These are phyloP conservation scores for Esox masquinongy DNA, from an alignment of 2,797 vertebrate species.

Conservation along the genomic window DNA sequence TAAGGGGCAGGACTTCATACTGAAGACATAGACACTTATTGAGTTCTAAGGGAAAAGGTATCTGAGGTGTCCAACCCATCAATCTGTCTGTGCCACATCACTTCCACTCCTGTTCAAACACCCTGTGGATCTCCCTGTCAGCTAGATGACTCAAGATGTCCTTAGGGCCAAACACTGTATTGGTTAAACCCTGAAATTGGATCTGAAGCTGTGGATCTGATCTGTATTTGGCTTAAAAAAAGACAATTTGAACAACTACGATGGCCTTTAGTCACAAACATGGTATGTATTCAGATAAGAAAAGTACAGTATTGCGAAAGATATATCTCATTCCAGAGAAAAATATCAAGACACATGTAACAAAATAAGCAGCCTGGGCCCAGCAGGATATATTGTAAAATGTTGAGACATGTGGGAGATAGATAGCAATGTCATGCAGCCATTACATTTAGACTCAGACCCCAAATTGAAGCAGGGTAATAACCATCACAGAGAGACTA, in stretches of 20 bases:
- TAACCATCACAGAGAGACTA: neutral
- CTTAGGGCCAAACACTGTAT: constrained; percentile 16
- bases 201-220: neutral
- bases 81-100: constrained; percentile 29
- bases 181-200: constrained; percentile 6
- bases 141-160: constrained; percentile 2
- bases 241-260: neutral
- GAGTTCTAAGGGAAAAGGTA: constrained; percentile 36
- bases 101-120: constrained; percentile 39
- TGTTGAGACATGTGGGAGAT: constrained; percentile 4
- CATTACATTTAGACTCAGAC: constrained; percentile 8
- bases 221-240: neutral
- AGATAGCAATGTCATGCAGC: neutral
- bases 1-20: constrained; percentile 5
- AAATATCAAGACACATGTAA: neutral
- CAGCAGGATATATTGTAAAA: constrained; percentile 5
- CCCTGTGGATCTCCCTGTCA: constrained; percentile 43
- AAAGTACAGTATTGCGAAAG: neutral
- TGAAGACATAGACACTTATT: constrained; percentile 52
- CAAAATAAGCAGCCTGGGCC: constrained; percentile 5
- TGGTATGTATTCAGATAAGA: neutral
- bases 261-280: neutral
- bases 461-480: constrained; percentile 2
- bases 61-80: constrained; percentile 23
- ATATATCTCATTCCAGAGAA: neutral